Evolutionary conservation across 2,113 vertebrate genomes (phyloP), one percentile per base, ranked within the genome.

Genomic region (Coregonus clupeaformis): DNA sequence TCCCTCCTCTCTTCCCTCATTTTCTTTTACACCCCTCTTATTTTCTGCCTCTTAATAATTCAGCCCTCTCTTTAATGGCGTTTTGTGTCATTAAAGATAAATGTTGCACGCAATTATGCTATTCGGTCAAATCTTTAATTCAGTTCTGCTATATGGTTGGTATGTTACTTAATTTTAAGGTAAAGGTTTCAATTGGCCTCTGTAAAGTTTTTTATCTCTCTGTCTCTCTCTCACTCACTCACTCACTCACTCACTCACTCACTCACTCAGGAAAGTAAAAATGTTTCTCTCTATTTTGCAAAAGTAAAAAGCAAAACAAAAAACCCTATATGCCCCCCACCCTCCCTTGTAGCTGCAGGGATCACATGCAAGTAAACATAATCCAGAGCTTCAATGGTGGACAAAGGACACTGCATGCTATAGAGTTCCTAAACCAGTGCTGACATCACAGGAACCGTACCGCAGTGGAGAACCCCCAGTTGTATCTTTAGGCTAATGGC

Each of bases 41-140:
- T 65, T 73, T 79, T 78, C 75, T 69, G 55, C 42, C 49, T 64
- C 45, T 73, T 74, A 64, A 66, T 80, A 80, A 85, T 72, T 82
- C 57, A 82, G 59, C 7, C 63, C 11, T 64, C 32, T 20, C 75
- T 82, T 24, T 77, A 22, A 11, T 57, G 64, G 66, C 24, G 49
- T 71, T 76, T 76, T 71, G 69, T 83, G 82, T 75, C 71, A 63
- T 67, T 0, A n/a, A n/a, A n/a, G 0, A 77, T 80, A 76, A 84
- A 85, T 78, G 83, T 82, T 86, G 79, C 76, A 65, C 76, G 69
- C 75, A 77, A 80, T 86, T 71, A 74, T 70, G 36, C 71, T 73
- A 62, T 64, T n/a, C 71, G 47, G 72, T 82, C 30, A 57, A 29
- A 75, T 67, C 24, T 73, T 75, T 72, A 6, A 25, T 72, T 52